phyloP scores from a whole-genome alignment of 1,140 invertebrate species.

The Camponotus pennsylvanicus region DNA sequence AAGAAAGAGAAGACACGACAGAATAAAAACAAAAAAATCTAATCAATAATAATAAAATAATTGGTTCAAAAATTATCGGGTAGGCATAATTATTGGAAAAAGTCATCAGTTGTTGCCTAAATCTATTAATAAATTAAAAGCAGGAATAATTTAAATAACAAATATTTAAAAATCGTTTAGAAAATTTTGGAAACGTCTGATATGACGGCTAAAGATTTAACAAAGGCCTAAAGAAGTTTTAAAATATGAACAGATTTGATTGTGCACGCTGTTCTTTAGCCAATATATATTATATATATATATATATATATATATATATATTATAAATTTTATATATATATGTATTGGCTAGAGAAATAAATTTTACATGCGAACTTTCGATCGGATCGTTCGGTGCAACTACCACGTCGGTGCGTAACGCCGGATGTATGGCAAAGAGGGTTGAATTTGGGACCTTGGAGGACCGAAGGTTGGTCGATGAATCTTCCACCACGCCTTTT shows the following conservation, averaged over 20 bases:
- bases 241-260: background rate
- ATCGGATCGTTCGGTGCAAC: conserved; percentile 19
- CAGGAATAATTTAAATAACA: background rate
- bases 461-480: conserved; percentile 61
- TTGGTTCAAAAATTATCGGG: background rate
- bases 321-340: too few relatives aligned
- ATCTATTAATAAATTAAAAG: conserved; percentile 5
- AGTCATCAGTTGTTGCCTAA: background rate
- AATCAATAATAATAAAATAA: conserved; percentile 39
- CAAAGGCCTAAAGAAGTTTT: background rate
- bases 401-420: conserved; percentile 24
- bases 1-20: background rate
- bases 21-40: conserved; percentile 20
- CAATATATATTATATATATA: conserved; percentile 49
- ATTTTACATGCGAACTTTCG: conserved; percentile 72
- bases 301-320: too few relatives aligned
- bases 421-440: conserved; percentile 39
- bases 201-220: background rate
- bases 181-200: background rate
- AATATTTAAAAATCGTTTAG: too few relatives aligned
- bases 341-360: conserved; percentile 63
- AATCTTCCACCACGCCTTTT: conserved; percentile 79
- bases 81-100: background rate
- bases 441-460: conserved; percentile 24
- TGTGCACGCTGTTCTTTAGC: conserved; percentile 36